phyloP scores from a whole-genome alignment of 1,140 invertebrate genomes.

The Stenopsyche tienmushanensis region DNA sequence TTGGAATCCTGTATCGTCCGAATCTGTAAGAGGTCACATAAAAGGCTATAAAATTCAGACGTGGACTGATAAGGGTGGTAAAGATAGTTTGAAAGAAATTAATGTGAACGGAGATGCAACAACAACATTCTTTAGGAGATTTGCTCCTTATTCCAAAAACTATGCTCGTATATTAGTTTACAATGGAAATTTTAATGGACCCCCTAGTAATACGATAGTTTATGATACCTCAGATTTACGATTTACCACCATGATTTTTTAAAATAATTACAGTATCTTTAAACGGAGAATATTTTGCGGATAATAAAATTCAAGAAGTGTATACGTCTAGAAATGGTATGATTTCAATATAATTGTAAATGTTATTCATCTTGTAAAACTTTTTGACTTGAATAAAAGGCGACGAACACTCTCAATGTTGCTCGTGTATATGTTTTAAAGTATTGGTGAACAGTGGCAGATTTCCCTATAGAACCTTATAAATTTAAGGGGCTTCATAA shows the following conservation, averaged over 20 bases:
- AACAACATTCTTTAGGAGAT: slow-evolving; percentile 73
- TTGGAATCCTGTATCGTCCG: slow-evolving; percentile 77
- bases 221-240: slow-evolving; percentile 88
- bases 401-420: too few species aligned
- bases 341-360: too few species aligned
- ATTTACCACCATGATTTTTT: slow-evolving; percentile 82
- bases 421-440: too few species aligned
- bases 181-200: slow-evolving; percentile 89
- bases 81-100: slow-evolving; percentile 75
- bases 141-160: slow-evolving; percentile 88
- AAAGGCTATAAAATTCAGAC: slow-evolving; percentile 95
- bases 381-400: too few species aligned
- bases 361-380: too few species aligned
- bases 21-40: slow-evolving; percentile 84
- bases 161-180: slow-evolving; percentile 86
- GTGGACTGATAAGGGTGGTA: slow-evolving; percentile 83
- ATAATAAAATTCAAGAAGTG: slow-evolving; percentile 74
- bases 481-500: too few species aligned
- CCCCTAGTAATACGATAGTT: slow-evolving; percentile 78
- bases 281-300: slow-evolving; percentile 76
- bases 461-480: too few species aligned
- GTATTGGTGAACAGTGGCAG: too few species aligned
- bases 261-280: slow-evolving; percentile 90
- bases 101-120: slow-evolving; percentile 74
- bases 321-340: slow-evolving; percentile 82